Conservation (phyloP, 2,888 invertebrate species). For the Fragum sueziense region DNA sequence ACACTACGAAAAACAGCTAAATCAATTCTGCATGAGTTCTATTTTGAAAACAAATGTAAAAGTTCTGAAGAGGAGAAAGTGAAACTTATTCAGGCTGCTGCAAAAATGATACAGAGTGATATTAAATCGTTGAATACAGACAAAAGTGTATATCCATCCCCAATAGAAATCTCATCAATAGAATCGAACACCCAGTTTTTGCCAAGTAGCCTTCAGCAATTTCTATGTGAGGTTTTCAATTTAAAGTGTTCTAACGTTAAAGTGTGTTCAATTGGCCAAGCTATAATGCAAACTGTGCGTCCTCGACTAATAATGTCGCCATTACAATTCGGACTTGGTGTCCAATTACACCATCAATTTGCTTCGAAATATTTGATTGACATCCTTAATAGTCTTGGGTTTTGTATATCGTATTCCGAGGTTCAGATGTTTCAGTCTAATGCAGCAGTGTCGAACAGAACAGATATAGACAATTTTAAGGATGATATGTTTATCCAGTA, state of each 20-base stretch:
- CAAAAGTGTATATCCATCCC: constrained; percentile 2
- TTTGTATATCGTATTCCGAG: constrained; percentile 22
- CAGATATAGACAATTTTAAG: constrained; percentile 1
- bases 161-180: constrained; percentile 6
- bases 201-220: constrained; percentile 9
- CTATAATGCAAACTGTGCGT: constrained; percentile 20
- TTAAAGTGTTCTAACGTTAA: constrained; percentile 10
- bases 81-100: constrained; percentile 30
- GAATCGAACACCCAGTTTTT: constrained; percentile 11
- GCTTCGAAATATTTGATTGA: constrained; percentile 31
- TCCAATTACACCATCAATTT: constrained; percentile 20
- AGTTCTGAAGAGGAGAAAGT: constrained; percentile 28
- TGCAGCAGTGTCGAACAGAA: constrained; percentile 6
- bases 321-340: constrained; percentile 17
- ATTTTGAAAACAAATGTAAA: constrained; percentile 5
- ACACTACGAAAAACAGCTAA: constrained; percentile 52
- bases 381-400: constrained; percentile 14
- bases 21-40: constrained; percentile 46
- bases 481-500: constrained; percentile 30
- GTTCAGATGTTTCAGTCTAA: constrained; percentile 29
- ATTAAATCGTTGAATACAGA: constrained; percentile 34
- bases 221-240: constrained; percentile 10
- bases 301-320: constrained; percentile 12
- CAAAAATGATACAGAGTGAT: constrained; percentile 55
- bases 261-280: constrained; percentile 23